phyloP scores from a whole-genome alignment of 2,888 invertebrate genomes.

The Ischnura elegans region DNA sequence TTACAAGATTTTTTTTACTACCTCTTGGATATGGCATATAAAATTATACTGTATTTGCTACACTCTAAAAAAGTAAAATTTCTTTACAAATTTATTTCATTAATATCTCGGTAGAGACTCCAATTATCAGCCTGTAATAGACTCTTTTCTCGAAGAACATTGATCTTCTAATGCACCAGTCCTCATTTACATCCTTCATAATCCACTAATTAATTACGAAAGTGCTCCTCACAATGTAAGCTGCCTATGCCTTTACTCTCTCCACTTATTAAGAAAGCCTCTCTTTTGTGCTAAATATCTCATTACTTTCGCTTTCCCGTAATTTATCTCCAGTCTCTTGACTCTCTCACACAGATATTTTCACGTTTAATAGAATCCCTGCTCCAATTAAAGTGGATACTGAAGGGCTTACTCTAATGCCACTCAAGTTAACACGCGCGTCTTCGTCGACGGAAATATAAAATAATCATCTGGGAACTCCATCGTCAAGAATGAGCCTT shows the following conservation, averaged over 20 bases:
- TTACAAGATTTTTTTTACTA: too few relatives aligned
- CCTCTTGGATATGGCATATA: too few relatives aligned
- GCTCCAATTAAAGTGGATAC: constrained; percentile 19
- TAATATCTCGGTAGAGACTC: too few relatives aligned
- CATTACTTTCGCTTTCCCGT: neutral
- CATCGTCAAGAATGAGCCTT: neutral
- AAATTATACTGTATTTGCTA: too few relatives aligned
- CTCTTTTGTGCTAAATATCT: neutral
- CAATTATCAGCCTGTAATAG: too few relatives aligned
- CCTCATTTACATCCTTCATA: neutral
- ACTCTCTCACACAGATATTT: neutral
- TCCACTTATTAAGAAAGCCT: neutral
- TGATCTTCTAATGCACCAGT: too few relatives aligned
- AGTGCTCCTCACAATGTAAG: neutral
- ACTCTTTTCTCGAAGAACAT: too few relatives aligned
- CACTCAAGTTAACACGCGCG: neutral
- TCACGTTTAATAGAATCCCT: neutral
- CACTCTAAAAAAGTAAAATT: too few relatives aligned
- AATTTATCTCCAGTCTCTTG: neutral
- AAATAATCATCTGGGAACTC: neutral
- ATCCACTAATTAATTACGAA: neutral
- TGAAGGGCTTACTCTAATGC: neutral
- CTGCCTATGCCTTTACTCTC: neutral
- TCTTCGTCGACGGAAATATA: neutral
- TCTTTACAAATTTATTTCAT: too few relatives aligned